These are phyloP conservation scores for Lycocerus yunnanus DNA, from an alignment of 2,888 invertebrate species.

Conservation along the genomic window DNA sequence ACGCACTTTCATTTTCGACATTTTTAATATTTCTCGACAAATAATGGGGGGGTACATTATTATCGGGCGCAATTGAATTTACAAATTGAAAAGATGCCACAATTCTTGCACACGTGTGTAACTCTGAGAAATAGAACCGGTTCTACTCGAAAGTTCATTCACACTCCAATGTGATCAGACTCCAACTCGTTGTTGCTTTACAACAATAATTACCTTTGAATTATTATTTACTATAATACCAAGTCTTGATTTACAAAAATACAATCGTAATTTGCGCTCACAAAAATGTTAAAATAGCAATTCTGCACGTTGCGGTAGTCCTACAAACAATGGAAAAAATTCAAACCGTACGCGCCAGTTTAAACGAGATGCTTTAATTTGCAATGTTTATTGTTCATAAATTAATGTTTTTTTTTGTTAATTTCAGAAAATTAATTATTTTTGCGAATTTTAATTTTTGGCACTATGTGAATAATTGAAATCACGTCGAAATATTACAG, in stretches of 20 bases:
- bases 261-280: neutral
- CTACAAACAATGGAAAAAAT: too few species aligned
- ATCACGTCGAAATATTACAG: conserved; percentile 23
- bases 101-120: conserved; percentile 39
- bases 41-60: conserved; percentile 16
- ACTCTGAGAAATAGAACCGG: conserved; percentile 49
- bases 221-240: conserved; percentile 43
- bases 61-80: conserved; percentile 32
- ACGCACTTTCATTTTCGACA: neutral
- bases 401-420: neutral
- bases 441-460: neutral
- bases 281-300: neutral
- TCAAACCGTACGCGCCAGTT: neutral
- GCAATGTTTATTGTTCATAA: neutral
- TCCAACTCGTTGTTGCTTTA: conserved; percentile 39
- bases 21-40: neutral
- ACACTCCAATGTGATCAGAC: conserved; percentile 47
- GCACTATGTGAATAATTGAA: conserved; percentile 7
- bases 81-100: conserved; percentile 37
- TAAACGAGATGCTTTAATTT: neutral
- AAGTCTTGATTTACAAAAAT: conserved; percentile 10
- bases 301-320: neutral
- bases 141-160: conserved; percentile 51
- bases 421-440: neutral
- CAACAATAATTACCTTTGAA: conserved; percentile 47